Base-by-base conservation (phyloP, 2,113 vertebrate species). In the Sceloporus tristichus region DNA sequence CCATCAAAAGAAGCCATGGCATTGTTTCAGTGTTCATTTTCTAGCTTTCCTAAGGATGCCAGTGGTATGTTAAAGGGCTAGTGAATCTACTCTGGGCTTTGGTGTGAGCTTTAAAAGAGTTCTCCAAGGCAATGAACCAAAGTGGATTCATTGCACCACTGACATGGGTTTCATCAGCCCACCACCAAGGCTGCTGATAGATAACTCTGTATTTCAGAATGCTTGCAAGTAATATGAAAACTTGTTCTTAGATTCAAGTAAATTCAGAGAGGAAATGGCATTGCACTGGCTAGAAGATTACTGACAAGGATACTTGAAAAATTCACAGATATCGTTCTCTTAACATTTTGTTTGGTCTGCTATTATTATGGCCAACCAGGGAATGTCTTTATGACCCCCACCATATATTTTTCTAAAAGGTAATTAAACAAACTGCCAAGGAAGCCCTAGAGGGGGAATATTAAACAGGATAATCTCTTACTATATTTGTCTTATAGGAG, bases 351-450 rank as follows among this genome's bases (percentile, higher is more conserved):
- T 27, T 88, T n/a, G 23, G 73, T 34, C 48, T 14, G 54, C 48
- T 48, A 25, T 85, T 76, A 56, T 80, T 56, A 79, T 80, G 88
- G 23, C 21, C 92, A 89, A 94, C 81, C 2, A 48, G 87, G n/a
- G 14, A 82, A 82, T 86, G 88, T 13, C 74, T 87, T 84, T 68
- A 93, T 89, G 38, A 59, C 59, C n/a, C 65, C 86, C 87, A 84
- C 29, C 80, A 38, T 86, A 73, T 88, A 23, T 66, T 5, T 70
- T 93, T 80, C 91, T 53, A 68, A 78, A 71, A 21, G 87, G 77
- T 78, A 79, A 90, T 68, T 92, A 90, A 90, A 92, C 82, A 92
- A 92, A 93, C 88, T 75, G 59, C 70, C 75, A 70, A 93, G 2
- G 48, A 85, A 80, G 71, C 74, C 88, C 85, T 76, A 42, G 42